Conservation (phyloP, 2,113 vertebrate species). For the Gadus chalcogrammus region DNA sequence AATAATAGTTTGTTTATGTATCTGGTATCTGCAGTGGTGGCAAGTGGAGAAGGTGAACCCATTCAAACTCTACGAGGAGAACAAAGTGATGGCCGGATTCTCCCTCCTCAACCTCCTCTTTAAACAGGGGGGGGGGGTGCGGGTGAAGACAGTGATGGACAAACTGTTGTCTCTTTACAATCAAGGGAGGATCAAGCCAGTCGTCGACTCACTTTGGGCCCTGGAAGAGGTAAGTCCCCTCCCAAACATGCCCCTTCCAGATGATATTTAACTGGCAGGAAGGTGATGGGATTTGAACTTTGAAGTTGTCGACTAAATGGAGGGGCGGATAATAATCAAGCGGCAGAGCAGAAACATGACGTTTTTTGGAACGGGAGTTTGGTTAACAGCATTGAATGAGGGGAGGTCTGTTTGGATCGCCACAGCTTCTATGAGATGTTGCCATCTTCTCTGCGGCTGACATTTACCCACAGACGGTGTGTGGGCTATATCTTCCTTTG, state of each 20-base stretch:
- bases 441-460: slow-evolving; percentile 43
- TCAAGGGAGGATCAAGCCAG: slow-evolving; percentile 90
- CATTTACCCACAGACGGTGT: slow-evolving; percentile 51
- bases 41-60: slow-evolving; percentile 99
- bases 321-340: neutral
- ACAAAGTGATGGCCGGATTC: slow-evolving; percentile 97
- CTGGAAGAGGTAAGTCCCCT: slow-evolving; percentile 89
- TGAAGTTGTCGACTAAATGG: neutral
- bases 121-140: slow-evolving; percentile 84
- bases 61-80: slow-evolving; percentile 97
- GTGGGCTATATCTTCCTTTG: slow-evolving; percentile 51
- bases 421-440: slow-evolving; percentile 33
- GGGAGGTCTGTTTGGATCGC: slow-evolving; percentile 25
- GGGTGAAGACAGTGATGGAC: slow-evolving; percentile 82
- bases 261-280: no score
- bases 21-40: slow-evolving; percentile 85
- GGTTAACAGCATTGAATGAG: slow-evolving; percentile 5
- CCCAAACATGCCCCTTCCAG: no score
- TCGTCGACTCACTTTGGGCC: slow-evolving; percentile 96
- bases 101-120: slow-evolving; percentile 95
- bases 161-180: slow-evolving; percentile 85
- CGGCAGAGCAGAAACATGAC: no score
- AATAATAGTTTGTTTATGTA: neutral
- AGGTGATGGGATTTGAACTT: neutral
- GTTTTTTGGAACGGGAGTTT: slow-evolving; percentile 7